A percentile compares a stretch with the other conserved stretches of the same genome.
phyloP scores from a whole-genome alignment of 2,888 invertebrate species.

The Deilephila porcellus region DNA sequence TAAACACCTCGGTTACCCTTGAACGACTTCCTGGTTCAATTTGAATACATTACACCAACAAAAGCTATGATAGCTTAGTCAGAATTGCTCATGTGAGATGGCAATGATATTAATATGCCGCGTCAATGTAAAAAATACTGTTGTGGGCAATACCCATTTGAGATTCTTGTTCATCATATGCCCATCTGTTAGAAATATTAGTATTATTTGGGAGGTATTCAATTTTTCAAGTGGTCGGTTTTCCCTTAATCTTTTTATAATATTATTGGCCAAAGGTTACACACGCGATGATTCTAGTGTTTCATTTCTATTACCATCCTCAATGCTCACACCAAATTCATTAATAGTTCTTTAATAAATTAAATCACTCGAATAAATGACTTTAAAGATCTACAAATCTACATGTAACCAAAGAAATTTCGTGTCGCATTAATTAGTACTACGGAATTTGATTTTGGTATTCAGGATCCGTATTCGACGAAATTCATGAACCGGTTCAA shows the following conservation, averaged over 20 bases:
- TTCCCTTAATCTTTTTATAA: too few species aligned
- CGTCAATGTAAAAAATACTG: background rate
- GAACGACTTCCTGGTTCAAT: conserved; percentile 48
- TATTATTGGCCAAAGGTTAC: too few species aligned
- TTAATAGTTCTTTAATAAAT: too few species aligned
- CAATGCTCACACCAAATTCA: too few species aligned
- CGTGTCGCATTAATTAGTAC: background rate
- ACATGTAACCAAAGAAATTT: background rate
- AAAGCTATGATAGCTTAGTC: conserved; percentile 10
- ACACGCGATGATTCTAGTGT: too few species aligned
- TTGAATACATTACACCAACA: conserved; percentile 17
- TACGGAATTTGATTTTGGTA: background rate
- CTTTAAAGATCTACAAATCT: background rate
- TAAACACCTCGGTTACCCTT: conserved; percentile 47
- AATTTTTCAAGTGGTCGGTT: too few species aligned
- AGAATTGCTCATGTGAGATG: background rate
- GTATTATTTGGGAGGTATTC: too few species aligned
- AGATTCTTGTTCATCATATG: too few species aligned
- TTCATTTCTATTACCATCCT: too few species aligned
- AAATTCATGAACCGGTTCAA: background rate
- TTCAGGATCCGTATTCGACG: background rate
- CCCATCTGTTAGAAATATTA: too few species aligned
- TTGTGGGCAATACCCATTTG: background rate
- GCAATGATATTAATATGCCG: background rate
- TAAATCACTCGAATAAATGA: background rate